Base-by-base conservation (phyloP, 2,113 vertebrate species). In the Nothoprocta pentlandii region DNA sequence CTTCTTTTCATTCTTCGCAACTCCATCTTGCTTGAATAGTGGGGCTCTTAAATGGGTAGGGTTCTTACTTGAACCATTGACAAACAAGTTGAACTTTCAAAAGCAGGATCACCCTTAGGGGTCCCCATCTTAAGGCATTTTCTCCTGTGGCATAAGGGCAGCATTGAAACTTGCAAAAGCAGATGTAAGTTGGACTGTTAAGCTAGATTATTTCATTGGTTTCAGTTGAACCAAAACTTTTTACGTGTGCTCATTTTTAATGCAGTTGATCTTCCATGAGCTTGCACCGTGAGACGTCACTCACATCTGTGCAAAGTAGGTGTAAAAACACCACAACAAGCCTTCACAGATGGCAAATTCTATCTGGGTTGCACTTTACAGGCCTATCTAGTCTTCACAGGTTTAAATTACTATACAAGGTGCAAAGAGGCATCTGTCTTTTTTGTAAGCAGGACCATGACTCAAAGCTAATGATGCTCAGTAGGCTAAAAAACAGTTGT, bases 21-120 rank as follows among this genome's bases (percentile, higher is more conserved):
- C 59, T 96, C 95, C 96, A 95, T 92, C 97, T 97, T 91, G 83
- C 91, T 97, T 95, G 85, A 96, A 95, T 44, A 71, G 80, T 92
- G 95, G 92, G 93, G 92, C 85, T 88, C 93, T 85, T 96, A 96
- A 97, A 96, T 49, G 49, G 49, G 49, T 49, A 23, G 49, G 49
- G 49, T 49, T 49, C 49, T 49, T 49, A 88, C 93, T 87, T 96
- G 96, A 97, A 96, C 96, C 93, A 76, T 80, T 96, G 77, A 89
- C 96, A 94, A 93, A 63, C 85, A 85, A 79, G 91, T 41, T 95
- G 95, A 92, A 96, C 73, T 83, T 94, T 79, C 74, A 78, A 94
- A 96, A 92, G 78, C 87, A 79, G 58, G 66, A 93, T 32, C 83
- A 84, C 85, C 82, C 92, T 90, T 83, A 90, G 78, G 90, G 79